Conservation (phyloP, 2,113 vertebrate genomes). For the Terrapene triunguis region DNA sequence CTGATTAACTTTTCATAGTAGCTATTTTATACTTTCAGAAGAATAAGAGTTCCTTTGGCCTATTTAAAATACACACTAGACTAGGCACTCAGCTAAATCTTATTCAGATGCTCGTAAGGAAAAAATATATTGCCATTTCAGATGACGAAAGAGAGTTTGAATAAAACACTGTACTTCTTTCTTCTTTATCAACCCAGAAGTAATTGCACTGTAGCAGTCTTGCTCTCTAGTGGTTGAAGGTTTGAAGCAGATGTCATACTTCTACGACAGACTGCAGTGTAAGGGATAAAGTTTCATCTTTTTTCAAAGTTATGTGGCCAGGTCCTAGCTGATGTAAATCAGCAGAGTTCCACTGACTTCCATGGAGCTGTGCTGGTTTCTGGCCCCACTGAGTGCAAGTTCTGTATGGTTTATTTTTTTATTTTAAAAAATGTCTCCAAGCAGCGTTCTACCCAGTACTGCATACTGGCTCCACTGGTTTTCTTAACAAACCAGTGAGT, state of each 20-base stretch:
- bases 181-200: background rate
- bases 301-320: background rate
- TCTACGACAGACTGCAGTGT: background rate
- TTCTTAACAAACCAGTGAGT: background rate
- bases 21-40: background rate
- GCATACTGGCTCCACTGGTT: background rate
- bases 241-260: background rate
- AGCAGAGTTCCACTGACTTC: background rate
- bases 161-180: background rate
- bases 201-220: background rate
- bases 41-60: background rate
- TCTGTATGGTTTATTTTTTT: background rate
- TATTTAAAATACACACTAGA: background rate
- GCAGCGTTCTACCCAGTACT: background rate
- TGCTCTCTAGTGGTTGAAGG: background rate
- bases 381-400: background rate
- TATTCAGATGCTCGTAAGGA: background rate
- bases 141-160: background rate
- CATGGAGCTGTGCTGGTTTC: background rate
- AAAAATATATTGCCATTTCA: background rate
- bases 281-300: accelerated
- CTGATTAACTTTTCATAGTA: conserved; percentile 14
- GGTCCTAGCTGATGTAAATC: background rate
- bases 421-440: background rate
- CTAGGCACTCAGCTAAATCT: background rate